Evolutionary conservation across 2,888 invertebrate species (phyloP).

Genomic region (Electrophaes corylata): DNA sequence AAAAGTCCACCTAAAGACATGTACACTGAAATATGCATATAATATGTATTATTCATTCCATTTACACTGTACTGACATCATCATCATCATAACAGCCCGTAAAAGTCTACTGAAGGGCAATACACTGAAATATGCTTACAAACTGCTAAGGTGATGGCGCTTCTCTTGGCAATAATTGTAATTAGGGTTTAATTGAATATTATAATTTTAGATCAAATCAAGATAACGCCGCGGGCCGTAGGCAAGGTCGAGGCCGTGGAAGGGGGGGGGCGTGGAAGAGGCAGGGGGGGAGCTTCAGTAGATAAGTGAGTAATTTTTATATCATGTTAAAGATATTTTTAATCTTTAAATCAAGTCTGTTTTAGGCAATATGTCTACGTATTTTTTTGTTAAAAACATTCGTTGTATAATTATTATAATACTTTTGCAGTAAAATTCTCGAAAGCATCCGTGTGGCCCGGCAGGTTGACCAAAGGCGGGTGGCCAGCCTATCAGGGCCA

Average conservation of each 20-base stretch:
- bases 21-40: no score
- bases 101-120: not conserved
- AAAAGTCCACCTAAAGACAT: no score
- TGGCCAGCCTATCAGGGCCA: not conserved
- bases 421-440: not conserved
- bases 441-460: not conserved
- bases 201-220: not conserved
- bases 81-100: not conserved
- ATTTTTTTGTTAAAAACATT: not conserved
- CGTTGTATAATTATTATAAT: not conserved
- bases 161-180: not conserved
- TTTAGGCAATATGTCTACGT: not conserved
- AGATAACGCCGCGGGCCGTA: not conserved
- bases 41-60: no score
- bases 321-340: not conserved
- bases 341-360: not conserved
- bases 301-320: not conserved
- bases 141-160: not conserved
- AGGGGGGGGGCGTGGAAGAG: not conserved
- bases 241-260: not conserved
- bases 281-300: not conserved
- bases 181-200: not conserved
- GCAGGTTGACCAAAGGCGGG: not conserved
- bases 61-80: not conserved
- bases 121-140: not conserved